These are phyloP conservation scores for Apostichopus japonicus DNA, from an alignment of 35 echinoderm and acorn worm species.

Conservation along the genomic window DNA sequence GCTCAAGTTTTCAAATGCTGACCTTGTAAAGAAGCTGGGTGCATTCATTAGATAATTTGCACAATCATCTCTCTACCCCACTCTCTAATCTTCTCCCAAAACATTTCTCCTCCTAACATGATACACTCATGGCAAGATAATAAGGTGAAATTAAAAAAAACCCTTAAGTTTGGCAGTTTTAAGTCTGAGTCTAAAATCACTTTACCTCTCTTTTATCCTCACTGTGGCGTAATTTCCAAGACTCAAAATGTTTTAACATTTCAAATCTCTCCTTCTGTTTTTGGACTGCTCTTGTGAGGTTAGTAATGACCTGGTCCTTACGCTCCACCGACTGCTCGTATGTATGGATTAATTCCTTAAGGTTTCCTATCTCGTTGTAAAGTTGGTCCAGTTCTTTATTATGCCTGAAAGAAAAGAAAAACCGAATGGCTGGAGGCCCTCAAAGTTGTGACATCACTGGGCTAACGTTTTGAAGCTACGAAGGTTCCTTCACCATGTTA, in stretches of 20 bases:
- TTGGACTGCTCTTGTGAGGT: constrained; percentile 91
- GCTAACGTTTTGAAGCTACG: too few relatives aligned
- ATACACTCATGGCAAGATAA: background rate
- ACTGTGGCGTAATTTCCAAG: constrained; percentile 89
- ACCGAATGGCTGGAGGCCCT: too few relatives aligned
- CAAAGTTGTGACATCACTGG: too few relatives aligned
- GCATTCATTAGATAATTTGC: too few relatives aligned
- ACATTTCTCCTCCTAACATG: background rate
- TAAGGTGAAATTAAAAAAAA: too few relatives aligned
- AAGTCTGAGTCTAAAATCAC: background rate
- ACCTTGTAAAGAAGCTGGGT: too few relatives aligned
- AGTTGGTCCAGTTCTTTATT: constrained; percentile 69
- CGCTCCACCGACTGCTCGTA: constrained; percentile 89
- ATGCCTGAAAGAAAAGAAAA: constrained; percentile 55
- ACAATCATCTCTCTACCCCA: too few relatives aligned
- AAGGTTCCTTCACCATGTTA: too few relatives aligned
- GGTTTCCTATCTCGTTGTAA: constrained; percentile 87
- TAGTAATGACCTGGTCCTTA: constrained; percentile 92
- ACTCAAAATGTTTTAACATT: constrained; percentile 85
- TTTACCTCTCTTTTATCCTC: constrained; percentile 92
- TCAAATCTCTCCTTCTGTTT: constrained; percentile 96
- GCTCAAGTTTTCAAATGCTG: too few relatives aligned
- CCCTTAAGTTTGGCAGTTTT: too few relatives aligned
- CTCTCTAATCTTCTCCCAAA: too few relatives aligned
- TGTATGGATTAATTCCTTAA: constrained; percentile 90